Evolutionary conservation across 2,113 vertebrate genomes (phyloP), one percentile per base, ranked within the genome.

Genomic region (Hylia prasina): DNA sequence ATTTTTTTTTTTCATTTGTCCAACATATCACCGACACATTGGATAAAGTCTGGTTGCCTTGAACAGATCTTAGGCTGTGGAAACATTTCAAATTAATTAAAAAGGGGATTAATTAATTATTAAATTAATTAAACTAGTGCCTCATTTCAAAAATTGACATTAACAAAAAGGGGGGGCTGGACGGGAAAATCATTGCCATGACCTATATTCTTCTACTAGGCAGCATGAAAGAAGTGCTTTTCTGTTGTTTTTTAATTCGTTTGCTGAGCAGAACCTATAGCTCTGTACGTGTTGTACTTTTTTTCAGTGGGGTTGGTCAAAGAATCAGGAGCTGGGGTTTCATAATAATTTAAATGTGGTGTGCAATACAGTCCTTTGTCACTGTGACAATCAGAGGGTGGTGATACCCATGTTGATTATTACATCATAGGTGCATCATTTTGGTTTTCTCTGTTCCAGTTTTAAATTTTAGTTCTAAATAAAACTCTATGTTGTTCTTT

Each of bases 1-100:
- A 76, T 97, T 42, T 63, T 35, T 45, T 90, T 72, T 81, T 72
- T 88, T 80, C 79, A 63, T 97, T 97, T 97, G 94, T 97, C 86
- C 83, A 56, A 78, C 92, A 50, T 95, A 82, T 95, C 94, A 95
- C 89, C 24, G 28, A 72, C 56, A 58, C 45, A 7, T 83, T 60
- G 76, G 77, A 51, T 81, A 40, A 72, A 82, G 35, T 80, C 64
- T 87, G 42, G 25, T 76, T 96, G 64, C 77, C 44, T 73, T 63
- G 68, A 64, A 58, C 21, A 73, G 56, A 39, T 86, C 65, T 72
- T 44, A 72, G 76, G 27, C 40, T 66, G 51, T 57, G 80, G 65
- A 35, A 45, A 18, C 58, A 24, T 45, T 75, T 83, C 51, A 73
- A 20, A 22, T 73, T 15, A 77, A 64, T 84, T 81, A 22, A 56